These are phyloP conservation scores for Macrosiphum euphorbiae DNA, from an alignment of 2,888 invertebrate genomes.

Conservation along the genomic window DNA sequence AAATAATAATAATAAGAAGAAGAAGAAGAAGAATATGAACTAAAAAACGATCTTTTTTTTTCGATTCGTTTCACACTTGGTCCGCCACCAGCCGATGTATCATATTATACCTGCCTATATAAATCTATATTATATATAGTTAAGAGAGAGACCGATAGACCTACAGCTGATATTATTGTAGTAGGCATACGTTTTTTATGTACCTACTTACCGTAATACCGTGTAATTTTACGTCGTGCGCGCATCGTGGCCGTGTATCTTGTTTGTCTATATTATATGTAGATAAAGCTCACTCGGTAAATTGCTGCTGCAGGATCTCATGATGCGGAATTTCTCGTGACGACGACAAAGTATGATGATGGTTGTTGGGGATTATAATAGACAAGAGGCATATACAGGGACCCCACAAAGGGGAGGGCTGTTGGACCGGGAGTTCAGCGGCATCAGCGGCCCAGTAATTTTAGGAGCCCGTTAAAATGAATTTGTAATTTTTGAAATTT, in stretches of 20 bases:
- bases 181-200: neutral
- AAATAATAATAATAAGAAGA: neutral
- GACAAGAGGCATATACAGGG: too few relatives aligned
- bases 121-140: neutral
- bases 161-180: neutral
- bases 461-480: too few relatives aligned
- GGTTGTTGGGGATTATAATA: neutral
- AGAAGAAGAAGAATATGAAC: neutral
- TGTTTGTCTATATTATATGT: too few relatives aligned
- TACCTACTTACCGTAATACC: too few relatives aligned
- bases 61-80: conserved; percentile 11
- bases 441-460: too few relatives aligned
- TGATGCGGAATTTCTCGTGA: neutral
- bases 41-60: neutral
- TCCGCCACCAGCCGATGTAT: neutral
- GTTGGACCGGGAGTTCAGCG: too few relatives aligned
- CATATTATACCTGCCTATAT: neutral
- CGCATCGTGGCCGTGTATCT: neutral
- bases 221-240: neutral
- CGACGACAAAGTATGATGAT: neutral
- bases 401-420: too few relatives aligned
- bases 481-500: too few relatives aligned
- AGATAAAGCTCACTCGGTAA: neutral
- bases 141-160: neutral
- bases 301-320: neutral